A percentile compares a stretch with the other conserved stretches of the same genome.
Evolutionary conservation across 2,113 vertebrate species (phyloP).

Genomic region (Pogona vitticeps): DNA sequence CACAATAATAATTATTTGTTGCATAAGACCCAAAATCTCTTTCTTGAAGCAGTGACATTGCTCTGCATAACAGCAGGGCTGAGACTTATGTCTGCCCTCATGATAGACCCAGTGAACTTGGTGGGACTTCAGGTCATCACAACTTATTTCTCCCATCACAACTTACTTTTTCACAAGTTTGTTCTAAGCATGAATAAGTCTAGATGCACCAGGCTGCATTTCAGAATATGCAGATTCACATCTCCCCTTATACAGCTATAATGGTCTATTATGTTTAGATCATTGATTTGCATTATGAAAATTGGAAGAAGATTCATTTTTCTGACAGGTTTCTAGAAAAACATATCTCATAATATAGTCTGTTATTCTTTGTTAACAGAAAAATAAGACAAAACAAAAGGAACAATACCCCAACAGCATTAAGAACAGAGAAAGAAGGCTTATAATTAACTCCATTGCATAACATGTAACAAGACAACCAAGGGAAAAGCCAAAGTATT

Average conservation of each 20-base stretch:
- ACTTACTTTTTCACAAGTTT: too few relatives aligned
- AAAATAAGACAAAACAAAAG: constrained; percentile 2
- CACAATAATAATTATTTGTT: too few relatives aligned
- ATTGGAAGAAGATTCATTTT: not conserved
- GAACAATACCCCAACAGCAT: constrained; percentile 30
- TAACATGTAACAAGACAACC: constrained; percentile 58
- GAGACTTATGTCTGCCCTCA: not conserved
- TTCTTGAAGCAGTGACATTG: too few relatives aligned
- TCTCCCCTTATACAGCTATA: not conserved
- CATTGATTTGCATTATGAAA: not conserved
- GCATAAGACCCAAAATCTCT: too few relatives aligned
- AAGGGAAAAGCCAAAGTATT: constrained; percentile 54
- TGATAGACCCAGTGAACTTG: not conserved
- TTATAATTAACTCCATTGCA: constrained; percentile 60
- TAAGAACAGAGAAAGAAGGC: constrained; percentile 46
- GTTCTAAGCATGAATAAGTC: not conserved
- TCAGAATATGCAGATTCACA: constrained; percentile 17
- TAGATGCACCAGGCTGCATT: not conserved
- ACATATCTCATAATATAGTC: not conserved
- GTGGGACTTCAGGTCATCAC: not conserved
- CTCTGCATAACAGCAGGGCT: not conserved
- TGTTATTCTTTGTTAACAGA: constrained; percentile 12
- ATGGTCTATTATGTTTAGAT: not conserved
- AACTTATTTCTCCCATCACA: not conserved
- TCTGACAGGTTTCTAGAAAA: not conserved